Percentiles rank a stretch among this genome's conserved stretches.
Conservation (phyloP, 2,113 vertebrate species). For the Tursiops truncatus region DNA sequence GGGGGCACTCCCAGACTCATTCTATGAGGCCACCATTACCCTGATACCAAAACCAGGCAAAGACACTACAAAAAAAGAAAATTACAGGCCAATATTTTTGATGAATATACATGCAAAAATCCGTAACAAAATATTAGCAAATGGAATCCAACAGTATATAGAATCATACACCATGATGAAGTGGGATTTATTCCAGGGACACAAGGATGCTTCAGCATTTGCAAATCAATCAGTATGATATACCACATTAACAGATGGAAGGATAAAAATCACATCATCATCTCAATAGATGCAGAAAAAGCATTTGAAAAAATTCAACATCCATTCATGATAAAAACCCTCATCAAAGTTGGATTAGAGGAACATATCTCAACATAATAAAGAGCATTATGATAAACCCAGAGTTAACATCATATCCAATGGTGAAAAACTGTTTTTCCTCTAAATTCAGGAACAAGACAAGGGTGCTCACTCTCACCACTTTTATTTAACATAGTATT, state of each 20-base stretch:
- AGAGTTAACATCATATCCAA: not conserved
- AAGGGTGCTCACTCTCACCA: not conserved
- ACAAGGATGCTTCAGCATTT: not conserved
- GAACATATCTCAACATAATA: not conserved
- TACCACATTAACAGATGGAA: not conserved
- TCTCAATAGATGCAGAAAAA: not conserved
- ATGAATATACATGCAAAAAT: not conserved
- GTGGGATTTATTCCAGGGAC: not conserved
- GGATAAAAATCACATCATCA: not conserved
- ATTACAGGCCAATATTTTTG: not conserved
- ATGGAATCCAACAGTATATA: not conserved
- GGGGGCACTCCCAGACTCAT: too few species aligned
- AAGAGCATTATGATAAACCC: not conserved
- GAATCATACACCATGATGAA: not conserved
- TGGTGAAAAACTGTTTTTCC: not conserved
- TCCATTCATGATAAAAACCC: not conserved
- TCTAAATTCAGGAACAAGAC: not conserved
- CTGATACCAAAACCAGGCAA: too few species aligned
- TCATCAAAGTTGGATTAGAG: not conserved
- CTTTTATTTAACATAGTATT: not conserved
- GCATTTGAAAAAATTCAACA: not conserved
- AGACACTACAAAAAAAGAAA: not conserved
- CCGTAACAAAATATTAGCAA: not conserved
- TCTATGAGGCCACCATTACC: too few species aligned
- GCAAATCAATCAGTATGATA: not conserved